A percentile compares a stretch with the other conserved stretches of the same genome.
Conservation (phyloP, 1,140 invertebrate species). For the Drosophila sechellia region DNA sequence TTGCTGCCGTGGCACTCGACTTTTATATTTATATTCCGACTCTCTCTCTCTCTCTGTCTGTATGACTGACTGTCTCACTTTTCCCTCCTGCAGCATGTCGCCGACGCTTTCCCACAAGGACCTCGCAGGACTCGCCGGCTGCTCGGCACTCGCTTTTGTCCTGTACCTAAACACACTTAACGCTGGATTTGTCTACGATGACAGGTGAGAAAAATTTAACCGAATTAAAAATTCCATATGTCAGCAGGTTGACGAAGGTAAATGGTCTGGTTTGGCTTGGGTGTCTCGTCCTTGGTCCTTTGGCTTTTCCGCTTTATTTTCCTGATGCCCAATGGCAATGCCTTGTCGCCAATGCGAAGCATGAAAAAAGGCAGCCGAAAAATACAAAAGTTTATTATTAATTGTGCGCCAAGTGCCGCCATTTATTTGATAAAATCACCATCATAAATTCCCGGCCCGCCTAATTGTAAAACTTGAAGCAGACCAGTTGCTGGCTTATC, state of each 20-base stretch:
- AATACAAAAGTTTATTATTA: slow-evolving; percentile 73
- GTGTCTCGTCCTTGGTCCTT: slow-evolving; percentile 1
- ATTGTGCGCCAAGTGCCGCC: slow-evolving; percentile 78
- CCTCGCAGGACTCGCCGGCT: slow-evolving; percentile 88
- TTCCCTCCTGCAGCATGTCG: slow-evolving; percentile 51
- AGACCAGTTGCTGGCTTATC: slow-evolving; percentile 60
- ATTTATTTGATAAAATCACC: slow-evolving; percentile 80
- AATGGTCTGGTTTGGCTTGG: slow-evolving; percentile 34
- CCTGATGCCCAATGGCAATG: slow-evolving; percentile 36
- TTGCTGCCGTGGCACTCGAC: slow-evolving; percentile 55
- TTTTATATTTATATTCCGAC: slow-evolving; percentile 72
- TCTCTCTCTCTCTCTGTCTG: slow-evolving; percentile 18
- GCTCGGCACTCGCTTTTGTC: slow-evolving; percentile 90
- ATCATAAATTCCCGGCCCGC: slow-evolving; percentile 70
- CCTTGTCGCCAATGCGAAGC: slow-evolving; percentile 43
- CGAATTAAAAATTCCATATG: slow-evolving; percentile 85
- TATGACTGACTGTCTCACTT: slow-evolving; percentile 10
- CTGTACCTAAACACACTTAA: slow-evolving; percentile 95
- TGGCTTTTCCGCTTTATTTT: slow-evolving; percentile 4
- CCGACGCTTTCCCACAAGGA: slow-evolving; percentile 85
- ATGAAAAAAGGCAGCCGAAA: slow-evolving; percentile 30
- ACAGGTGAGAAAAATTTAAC: slow-evolving; percentile 87
- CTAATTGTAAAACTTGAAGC: slow-evolving; percentile 78
- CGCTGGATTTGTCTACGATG: slow-evolving; percentile 97
- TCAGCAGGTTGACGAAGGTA: slow-evolving; percentile 80